Base-by-base conservation (phyloP, 2,113 vertebrate genomes). In the Pelobates fuscus region DNA sequence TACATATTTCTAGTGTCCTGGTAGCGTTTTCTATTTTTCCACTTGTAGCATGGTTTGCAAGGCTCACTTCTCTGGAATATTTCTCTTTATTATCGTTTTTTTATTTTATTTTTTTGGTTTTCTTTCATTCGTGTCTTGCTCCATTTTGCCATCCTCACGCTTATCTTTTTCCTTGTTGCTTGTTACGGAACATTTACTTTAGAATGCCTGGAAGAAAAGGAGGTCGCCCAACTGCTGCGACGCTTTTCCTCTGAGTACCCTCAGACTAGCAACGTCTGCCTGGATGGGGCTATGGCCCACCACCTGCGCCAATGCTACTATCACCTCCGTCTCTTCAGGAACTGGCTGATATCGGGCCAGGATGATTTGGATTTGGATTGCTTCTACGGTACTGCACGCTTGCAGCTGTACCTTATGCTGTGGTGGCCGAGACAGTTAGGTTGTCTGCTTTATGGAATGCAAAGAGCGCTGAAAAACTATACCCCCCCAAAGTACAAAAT, bases 301-400 rank as follows among this genome's bases (percentile, higher is more conserved):
- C 96, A 98, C 89, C 95, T 98, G 82, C 93, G 95, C 89, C 97
- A 96, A 87, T 98, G 96, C 92, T 95, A 92, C 91, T 98, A 97
- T 94, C 97, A 98, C 91, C 95, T 97, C 79, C 95, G 95, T 79
- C 96, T 99, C 93, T 96, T 98, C 95, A 93, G 94, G 92, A 97
- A 95, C 93, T 98, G 96, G 95, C 94, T 98, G 88, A 92, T 92
- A 93, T 98, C 96, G 88, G 96, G 95, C 93, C 95, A 92, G 90
- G 95, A 96, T 84, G 32, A 37, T 37, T n/a, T n/a, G n/a, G 93
- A 96, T 83, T 89, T 97, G 90, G 95, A 96, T 89, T 97, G 91
- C 93, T 92, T 97, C 88, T 89, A 98, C 94, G 96, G 97, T 97
- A 92, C 87, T 84, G 86, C 86, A 87, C 87, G 85, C 85, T 70